phyloP scores from a whole-genome alignment of 2,113 vertebrate species.

The Octodon degus region DNA sequence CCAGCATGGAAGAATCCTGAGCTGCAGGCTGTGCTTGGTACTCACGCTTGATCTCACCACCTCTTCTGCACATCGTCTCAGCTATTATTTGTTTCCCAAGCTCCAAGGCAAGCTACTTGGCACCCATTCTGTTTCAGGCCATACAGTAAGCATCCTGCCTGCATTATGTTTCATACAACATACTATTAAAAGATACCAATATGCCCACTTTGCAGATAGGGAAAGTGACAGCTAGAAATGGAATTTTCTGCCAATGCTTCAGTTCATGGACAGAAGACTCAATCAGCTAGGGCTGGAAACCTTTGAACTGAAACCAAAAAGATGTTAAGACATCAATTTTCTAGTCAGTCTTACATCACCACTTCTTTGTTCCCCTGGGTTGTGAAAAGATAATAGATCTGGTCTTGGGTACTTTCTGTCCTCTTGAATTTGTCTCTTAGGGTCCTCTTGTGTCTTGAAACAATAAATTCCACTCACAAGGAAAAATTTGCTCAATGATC shows the following conservation, averaged over 20 bases:
- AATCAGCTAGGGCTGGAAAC: not conserved
- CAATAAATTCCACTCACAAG: not conserved
- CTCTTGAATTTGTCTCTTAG: not conserved
- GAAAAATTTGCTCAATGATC: not conserved
- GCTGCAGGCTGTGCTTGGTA: not conserved
- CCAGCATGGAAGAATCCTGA: not conserved
- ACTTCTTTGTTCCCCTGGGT: not conserved
- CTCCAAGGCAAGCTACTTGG: not conserved
- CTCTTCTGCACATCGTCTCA: not conserved
- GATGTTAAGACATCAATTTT: not conserved
- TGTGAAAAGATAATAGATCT: not conserved
- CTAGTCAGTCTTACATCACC: not conserved
- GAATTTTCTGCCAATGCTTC: not conserved
- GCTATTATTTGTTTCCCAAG: not conserved
- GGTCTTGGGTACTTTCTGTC: not conserved
- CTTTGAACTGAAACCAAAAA: not conserved
- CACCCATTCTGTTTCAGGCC: not conserved
- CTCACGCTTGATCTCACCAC: not conserved
- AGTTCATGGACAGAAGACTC: not conserved
- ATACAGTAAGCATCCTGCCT: not conserved
- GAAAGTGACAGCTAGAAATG: not conserved
- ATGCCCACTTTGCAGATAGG: conserved; percentile 4
- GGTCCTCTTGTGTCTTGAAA: not conserved
- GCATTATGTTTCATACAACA: not conserved
- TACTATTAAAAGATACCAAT: not conserved